Percentiles rank a stretch among this genome's conserved stretches.
These are phyloP conservation scores for Megalonaias nervosa DNA, from an alignment of 1,140 invertebrate species.

Conservation along the genomic window DNA sequence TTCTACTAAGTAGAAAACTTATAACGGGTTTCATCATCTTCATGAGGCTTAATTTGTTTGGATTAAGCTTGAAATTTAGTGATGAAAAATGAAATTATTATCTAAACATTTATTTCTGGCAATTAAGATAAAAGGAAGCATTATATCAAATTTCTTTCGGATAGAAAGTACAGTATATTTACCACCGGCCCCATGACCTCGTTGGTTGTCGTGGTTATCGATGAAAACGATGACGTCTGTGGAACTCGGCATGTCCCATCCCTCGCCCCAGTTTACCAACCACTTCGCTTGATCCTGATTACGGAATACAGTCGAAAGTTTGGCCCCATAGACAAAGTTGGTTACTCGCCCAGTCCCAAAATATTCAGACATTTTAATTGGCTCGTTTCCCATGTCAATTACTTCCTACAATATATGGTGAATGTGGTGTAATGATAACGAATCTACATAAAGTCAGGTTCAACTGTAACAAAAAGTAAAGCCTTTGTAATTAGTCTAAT, in stretches of 20 bases:
- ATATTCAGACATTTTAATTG: conserved; percentile 74
- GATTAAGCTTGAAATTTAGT: no score
- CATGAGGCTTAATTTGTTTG: no score
- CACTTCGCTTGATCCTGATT: conserved; percentile 56
- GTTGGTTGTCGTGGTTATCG: conserved; percentile 74
- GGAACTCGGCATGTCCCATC: conserved; percentile 64
- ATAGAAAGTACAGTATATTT: conserved; percentile 59
- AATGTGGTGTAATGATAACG: no score
- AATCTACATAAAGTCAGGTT: no score
- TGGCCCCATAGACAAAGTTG: conserved; percentile 77
- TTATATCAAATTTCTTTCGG: conserved; percentile 68
- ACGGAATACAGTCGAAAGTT: conserved; percentile 62
- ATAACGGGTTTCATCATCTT: conserved; percentile 43
- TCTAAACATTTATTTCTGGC: no score
- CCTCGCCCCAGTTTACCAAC: conserved; percentile 59
- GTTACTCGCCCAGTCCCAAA: conserved; percentile 75
- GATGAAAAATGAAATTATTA: no score
- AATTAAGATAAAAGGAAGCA: no score
- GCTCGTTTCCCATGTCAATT: conserved; percentile 83
- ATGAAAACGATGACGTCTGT: conserved; percentile 71
- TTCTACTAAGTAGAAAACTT: no score
- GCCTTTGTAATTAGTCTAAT: no score
- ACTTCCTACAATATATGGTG: conserved; percentile 80
- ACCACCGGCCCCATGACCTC: conserved; percentile 67
- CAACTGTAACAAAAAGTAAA: no score